Percentiles rank a stretch among this genome's conserved stretches.
Evolutionary conservation across 1,140 invertebrate species (phyloP).

Genomic region (Ectropis grisescens): DNA sequence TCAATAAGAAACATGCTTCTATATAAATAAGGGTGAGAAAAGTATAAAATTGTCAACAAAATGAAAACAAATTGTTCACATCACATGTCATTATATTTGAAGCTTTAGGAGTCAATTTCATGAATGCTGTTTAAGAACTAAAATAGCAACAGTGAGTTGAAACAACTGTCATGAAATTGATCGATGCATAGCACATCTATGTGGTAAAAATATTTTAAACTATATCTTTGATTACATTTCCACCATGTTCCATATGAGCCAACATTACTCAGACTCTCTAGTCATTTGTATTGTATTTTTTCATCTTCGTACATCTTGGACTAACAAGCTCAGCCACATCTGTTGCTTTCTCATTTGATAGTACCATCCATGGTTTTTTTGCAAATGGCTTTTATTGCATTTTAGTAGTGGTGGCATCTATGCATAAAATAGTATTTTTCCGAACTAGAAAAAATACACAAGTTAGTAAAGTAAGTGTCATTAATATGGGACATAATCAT

Average conservation of each 20-base stretch:
- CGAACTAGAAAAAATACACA: background rate
- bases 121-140: conserved; percentile 22
- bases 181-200: conserved; percentile 22
- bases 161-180: conserved; percentile 40
- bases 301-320: conserved; percentile 22
- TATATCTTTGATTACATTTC: conserved; percentile 66
- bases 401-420: too few species aligned
- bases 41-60: too few species aligned
- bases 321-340: too few species aligned
- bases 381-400: conserved; percentile 22
- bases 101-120: conserved; percentile 35
- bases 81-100: conserved; percentile 5
- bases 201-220: conserved; percentile 44
- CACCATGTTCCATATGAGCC: conserved; percentile 40
- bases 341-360: conserved; percentile 44
- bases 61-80: too few species aligned
- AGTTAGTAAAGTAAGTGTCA: background rate
- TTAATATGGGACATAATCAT: conserved; percentile 1
- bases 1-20: too few species aligned
- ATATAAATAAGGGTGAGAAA: too few species aligned
- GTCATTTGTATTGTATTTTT: conserved; percentile 21
- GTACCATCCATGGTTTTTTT: conserved; percentile 58
- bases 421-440: background rate
- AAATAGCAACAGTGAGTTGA: background rate
- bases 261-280: conserved; percentile 44